Evolutionary conservation across 2,888 invertebrate genomes (phyloP).

Genomic region (Ramazzottius varieornatus): DNA sequence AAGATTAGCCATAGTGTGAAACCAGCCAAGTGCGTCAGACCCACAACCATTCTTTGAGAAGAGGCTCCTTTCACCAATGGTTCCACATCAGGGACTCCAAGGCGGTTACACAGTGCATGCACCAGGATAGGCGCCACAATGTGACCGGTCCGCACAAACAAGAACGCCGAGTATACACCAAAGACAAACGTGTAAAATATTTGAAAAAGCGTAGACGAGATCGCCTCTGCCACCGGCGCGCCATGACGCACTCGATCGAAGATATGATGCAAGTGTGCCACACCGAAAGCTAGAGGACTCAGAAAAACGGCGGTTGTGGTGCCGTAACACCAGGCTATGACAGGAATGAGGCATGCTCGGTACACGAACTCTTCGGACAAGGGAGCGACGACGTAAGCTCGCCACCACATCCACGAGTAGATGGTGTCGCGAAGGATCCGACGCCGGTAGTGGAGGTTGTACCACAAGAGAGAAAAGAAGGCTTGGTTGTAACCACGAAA

Average conservation of each 20-base stretch:
- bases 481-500: background rate
- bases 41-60: slow-evolving; percentile 42
- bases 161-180: slow-evolving; percentile 73
- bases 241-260: background rate
- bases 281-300: background rate
- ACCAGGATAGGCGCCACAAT: slow-evolving; percentile 58
- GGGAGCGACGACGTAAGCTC: background rate
- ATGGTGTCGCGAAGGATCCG: background rate
- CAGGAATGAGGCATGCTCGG: background rate
- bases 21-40: slow-evolving; percentile 24
- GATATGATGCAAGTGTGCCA: background rate
- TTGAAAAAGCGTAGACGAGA: slow-evolving; percentile 35
- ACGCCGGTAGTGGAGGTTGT: background rate
- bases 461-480: background rate
- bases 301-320: background rate
- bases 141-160: slow-evolving; percentile 69
- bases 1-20: slow-evolving; percentile 38
- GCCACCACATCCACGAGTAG: background rate
- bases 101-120: slow-evolving; percentile 82
- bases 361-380: slow-evolving; percentile 1
- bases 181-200: slow-evolving; percentile 69
- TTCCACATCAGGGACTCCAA: slow-evolving; percentile 58
- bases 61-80: slow-evolving; percentile 35
- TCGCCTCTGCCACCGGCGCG: background rate
- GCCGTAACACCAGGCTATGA: background rate